These are phyloP conservation scores for Mechanitis mazaeus DNA, from an alignment of 2,888 invertebrate genomes.

Conservation along the genomic window DNA sequence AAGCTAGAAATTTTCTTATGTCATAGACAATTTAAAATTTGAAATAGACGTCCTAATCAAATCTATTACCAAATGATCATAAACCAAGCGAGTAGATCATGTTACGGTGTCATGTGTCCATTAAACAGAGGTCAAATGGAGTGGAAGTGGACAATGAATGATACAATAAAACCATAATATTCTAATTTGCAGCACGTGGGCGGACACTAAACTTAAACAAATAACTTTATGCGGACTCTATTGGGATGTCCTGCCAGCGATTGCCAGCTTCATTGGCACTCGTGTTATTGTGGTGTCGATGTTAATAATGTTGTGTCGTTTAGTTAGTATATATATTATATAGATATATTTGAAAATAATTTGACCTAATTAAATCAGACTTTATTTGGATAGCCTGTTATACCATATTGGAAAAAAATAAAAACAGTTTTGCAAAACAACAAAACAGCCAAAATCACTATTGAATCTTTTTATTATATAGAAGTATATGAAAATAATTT, in stretches of 20 bases:
- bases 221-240: conserved; percentile 71
- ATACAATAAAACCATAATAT: conserved; percentile 64
- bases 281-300: not conserved
- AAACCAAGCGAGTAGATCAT: conserved; percentile 25
- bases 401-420: too few species aligned
- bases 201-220: conserved; percentile 72
- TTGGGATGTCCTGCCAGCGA: conserved; percentile 68
- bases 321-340: not conserved
- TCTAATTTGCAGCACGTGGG: conserved; percentile 63
- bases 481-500: too few species aligned
- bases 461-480: too few species aligned
- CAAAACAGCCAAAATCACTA: too few species aligned
- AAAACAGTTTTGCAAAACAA: too few species aligned
- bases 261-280: conserved; percentile 24
- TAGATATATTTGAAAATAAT: not conserved
- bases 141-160: conserved; percentile 57
- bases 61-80: conserved; percentile 25
- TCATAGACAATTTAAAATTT: too few species aligned
- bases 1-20: too few species aligned
- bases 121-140: conserved; percentile 36
- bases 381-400: too few species aligned
- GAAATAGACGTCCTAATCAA: conserved; percentile 12
- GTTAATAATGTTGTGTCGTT: not conserved
- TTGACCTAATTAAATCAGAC: too few species aligned
- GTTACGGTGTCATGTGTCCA: conserved; percentile 32